Evolutionary conservation across 1,140 invertebrate species (phyloP).

Genomic region (Hetaerina americana): DNA sequence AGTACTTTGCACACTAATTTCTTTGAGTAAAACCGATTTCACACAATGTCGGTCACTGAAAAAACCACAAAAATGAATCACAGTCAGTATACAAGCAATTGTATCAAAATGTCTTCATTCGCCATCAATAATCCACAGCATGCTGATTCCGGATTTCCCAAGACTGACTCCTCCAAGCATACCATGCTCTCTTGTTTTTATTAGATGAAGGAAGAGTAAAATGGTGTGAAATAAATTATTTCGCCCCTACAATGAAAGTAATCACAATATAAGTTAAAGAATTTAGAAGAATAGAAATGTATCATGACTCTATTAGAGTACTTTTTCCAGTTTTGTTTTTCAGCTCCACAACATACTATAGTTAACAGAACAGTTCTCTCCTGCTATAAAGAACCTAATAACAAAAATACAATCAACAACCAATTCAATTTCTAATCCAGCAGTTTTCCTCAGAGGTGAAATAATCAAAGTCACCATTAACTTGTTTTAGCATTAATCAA

Average conservation of each 20-base stretch:
- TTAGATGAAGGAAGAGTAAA: constrained; percentile 60
- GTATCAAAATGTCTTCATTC: neutral
- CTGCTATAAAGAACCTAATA: too few species aligned
- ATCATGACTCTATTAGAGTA: neutral
- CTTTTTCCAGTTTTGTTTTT: neutral
- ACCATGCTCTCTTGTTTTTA: constrained; percentile 58
- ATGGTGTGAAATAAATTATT: constrained; percentile 74
- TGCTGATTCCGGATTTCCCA: constrained; percentile 61
- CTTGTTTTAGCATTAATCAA: too few species aligned
- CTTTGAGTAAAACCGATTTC: too few species aligned
- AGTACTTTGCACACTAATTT: too few species aligned
- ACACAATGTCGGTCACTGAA: too few species aligned
- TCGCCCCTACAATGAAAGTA: constrained; percentile 46
- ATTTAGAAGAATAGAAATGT: neutral
- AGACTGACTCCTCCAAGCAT: constrained; percentile 65
- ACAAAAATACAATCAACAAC: too few species aligned
- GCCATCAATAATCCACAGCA: constrained; percentile 57
- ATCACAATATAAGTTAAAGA: constrained; percentile 10
- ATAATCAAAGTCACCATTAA: too few species aligned
- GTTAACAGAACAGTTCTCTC: neutral
- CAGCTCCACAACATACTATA: too few species aligned
- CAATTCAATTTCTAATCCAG: too few species aligned
- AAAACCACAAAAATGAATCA: too few species aligned
- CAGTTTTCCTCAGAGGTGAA: too few species aligned
- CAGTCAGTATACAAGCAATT: too few species aligned